A percentile compares a stretch with the other conserved stretches of the same genome.
phyloP scores from a whole-genome alignment of 2,888 invertebrate genomes.

The Diaphora mendica region DNA sequence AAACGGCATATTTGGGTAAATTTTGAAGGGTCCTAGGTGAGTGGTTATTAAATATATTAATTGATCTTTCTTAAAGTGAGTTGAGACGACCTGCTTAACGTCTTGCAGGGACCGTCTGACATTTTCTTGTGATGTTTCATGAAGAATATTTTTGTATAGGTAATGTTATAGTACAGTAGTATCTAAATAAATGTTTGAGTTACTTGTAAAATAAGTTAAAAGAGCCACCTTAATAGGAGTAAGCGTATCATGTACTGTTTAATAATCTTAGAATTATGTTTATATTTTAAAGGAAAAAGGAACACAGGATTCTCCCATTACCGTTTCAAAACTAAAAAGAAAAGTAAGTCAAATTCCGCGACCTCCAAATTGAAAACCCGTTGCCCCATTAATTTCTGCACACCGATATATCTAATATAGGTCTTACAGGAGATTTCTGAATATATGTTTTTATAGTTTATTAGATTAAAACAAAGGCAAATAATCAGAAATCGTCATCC shows the following conservation, averaged over 20 bases:
- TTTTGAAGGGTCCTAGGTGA: not conserved
- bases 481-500: too few species aligned
- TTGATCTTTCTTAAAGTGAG: not conserved
- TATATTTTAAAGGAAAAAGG: too few species aligned
- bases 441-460: too few species aligned
- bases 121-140: not conserved
- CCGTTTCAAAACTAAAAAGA: not conserved
- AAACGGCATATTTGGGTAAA: conserved; percentile 14
- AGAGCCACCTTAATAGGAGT: not conserved
- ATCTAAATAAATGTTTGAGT: not conserved
- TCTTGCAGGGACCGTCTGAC: not conserved
- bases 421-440: too few species aligned
- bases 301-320: not conserved
- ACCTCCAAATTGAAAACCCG: not conserved
- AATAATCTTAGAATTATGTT: too few species aligned
- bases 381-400: not conserved
- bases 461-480: too few species aligned
- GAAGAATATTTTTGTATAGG: not conserved
- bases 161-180: not conserved
- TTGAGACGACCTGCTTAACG: not conserved
- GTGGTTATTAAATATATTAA: not conserved
- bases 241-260: not conserved
- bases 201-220: not conserved
- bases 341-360: not conserved
- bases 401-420: too few species aligned